These are phyloP conservation scores for Cetonia aurata DNA, from an alignment of 2,888 invertebrate genomes.

Conservation along the genomic window DNA sequence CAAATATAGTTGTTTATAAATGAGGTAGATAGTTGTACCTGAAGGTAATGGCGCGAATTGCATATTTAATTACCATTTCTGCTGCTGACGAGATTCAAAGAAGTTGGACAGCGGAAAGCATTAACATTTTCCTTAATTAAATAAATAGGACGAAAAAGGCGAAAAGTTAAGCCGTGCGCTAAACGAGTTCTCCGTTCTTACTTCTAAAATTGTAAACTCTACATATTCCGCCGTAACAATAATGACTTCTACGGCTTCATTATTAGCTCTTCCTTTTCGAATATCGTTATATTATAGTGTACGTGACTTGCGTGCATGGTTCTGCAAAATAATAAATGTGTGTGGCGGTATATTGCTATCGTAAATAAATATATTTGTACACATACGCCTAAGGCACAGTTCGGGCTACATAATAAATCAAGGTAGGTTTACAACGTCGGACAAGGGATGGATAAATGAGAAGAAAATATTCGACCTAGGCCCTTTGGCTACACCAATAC, in stretches of 20 bases:
- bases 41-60: not conserved
- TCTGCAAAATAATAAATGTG: constrained; percentile 37
- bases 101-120: not conserved
- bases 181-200: constrained; percentile 23
- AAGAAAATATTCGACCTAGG: constrained; percentile 25
- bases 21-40: constrained; percentile 15
- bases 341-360: constrained; percentile 38
- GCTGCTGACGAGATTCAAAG: constrained; percentile 22
- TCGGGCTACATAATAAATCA: constrained; percentile 42
- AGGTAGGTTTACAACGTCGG: constrained; percentile 44
- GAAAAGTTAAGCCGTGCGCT: constrained; percentile 11
- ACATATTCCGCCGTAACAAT: constrained; percentile 31
- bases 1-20: no score
- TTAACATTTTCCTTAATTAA: constrained; percentile 28
- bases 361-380: constrained; percentile 35
- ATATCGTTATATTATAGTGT: constrained; percentile 35
- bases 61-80: constrained; percentile 19
- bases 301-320: constrained; percentile 38
- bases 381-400: constrained; percentile 16
- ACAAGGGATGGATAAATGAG: constrained; percentile 40
- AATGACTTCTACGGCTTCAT: constrained; percentile 36
- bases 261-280: constrained; percentile 39
- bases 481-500: constrained; percentile 30
- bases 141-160: constrained; percentile 32
- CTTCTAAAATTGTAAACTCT: constrained; percentile 26